Evolutionary conservation across 1,140 invertebrate genomes (phyloP), one percentile per base, ranked within the genome.

Genomic region (Parapsyche elsis): DNA sequence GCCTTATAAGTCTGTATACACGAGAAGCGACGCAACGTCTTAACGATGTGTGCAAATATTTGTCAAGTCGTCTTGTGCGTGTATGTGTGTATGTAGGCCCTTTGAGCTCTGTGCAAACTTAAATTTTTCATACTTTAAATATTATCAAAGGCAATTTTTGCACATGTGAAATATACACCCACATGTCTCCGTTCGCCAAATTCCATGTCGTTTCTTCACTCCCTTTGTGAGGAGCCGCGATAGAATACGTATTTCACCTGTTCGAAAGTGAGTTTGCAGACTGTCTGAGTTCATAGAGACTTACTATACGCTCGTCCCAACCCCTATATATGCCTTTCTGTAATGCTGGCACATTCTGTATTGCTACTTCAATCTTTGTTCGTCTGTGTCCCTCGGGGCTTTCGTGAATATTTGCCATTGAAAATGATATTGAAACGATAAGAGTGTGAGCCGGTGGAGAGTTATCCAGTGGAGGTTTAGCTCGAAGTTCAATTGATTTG

Each of bases 91-190:
- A 57, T 57, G 4, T n/a, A 14, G 45, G 45, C 49, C 49, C 16
- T 16, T 53, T 61, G 57, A 61, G 57, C n/a, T n/a, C 14, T 61
- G 57, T 21, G 57, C 16, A 61, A 61, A 61, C 57, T 61, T 19
- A 61, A 61, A 61, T 61, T 61, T 61, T 61, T 61, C 57, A 61
- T 61, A 61, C 57, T 61, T 21, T n/a, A 19, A 61, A 61, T 21
- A 21, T 21, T 61, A 61, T 61, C 57, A 61, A 61, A 61, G 57
- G 57, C 16, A n/a, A 61, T 61, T 61, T 61, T 61, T 61, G 21
- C 16, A 16, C 16, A 10, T 53, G 49, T 16, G 12, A 14, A n/a
- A 14, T 9, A 16, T 16, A 61, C 14, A 61, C 21, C 1, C 57
- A 2, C 12, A 4, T 12, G 53, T 57, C 14, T 16, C 14, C 53